Evolutionary conservation across 2,888 invertebrate species (phyloP).

Genomic region (Lamellibrachia columna): DNA sequence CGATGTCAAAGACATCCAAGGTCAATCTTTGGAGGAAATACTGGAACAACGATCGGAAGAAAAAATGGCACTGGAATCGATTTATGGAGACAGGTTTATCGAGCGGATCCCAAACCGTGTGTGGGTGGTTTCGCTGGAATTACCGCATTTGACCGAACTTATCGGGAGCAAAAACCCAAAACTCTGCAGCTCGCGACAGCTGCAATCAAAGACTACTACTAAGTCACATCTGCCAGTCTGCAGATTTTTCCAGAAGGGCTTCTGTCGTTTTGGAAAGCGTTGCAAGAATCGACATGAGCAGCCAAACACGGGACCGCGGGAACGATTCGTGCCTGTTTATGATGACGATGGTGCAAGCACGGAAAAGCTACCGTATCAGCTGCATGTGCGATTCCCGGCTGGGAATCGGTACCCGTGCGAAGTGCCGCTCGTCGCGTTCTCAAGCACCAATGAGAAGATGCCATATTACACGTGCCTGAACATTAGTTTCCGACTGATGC

Average conservation of each 20-base stretch:
- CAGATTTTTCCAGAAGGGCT: constrained; percentile 51
- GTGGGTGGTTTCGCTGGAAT: constrained; percentile 52
- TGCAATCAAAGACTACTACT: not conserved
- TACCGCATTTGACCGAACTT: constrained; percentile 37
- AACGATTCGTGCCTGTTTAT: not conserved
- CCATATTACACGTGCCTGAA: constrained; percentile 51
- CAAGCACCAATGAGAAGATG: constrained; percentile 46
- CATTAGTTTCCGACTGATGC: constrained; percentile 51
- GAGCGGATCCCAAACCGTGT: constrained; percentile 53
- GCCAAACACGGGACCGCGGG: not conserved
- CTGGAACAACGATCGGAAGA: constrained; percentile 54
- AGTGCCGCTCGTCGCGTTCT: constrained; percentile 55
- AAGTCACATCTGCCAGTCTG: constrained; percentile 38
- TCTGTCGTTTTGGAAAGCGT: constrained; percentile 51
- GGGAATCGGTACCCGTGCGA: constrained; percentile 56
- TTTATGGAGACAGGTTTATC: constrained; percentile 53
- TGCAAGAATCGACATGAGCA: constrained; percentile 30
- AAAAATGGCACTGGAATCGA: constrained; percentile 55
- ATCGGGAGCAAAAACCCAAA: not conserved
- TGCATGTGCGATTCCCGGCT: constrained; percentile 56
- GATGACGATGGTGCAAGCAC: not conserved
- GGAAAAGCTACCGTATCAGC: constrained; percentile 39
- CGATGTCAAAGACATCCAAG: constrained; percentile 21
- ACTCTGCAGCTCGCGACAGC: not conserved
- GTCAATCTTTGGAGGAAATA: constrained; percentile 42